phyloP scores from a whole-genome alignment of 1,140 invertebrate species.

The Bombus cullumanus region DNA sequence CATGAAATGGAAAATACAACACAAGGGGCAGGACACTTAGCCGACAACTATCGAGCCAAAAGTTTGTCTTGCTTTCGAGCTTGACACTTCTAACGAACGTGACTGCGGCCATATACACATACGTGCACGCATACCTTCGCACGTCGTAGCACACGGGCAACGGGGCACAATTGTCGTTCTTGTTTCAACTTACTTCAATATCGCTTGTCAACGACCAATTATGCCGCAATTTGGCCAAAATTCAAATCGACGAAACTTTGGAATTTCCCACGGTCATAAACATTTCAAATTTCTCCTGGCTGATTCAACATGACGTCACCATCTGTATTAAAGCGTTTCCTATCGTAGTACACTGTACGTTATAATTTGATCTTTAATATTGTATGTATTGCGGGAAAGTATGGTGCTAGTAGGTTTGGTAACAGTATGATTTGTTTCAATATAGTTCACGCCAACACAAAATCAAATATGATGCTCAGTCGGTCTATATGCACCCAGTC shows the following conservation, averaged over 20 bases:
- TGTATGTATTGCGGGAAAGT: too few relatives aligned
- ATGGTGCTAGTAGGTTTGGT: too few relatives aligned
- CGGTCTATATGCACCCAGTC: too few relatives aligned
- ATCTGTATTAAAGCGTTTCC: not conserved
- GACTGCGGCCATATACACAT: not conserved
- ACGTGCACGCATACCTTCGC: not conserved
- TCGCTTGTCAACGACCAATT: not conserved
- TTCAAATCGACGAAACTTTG: not conserved
- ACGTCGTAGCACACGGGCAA: not conserved
- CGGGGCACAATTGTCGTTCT: slow-evolving; percentile 14
- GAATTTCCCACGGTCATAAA: not conserved
- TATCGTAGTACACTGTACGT: not conserved
- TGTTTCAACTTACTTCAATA: not conserved
- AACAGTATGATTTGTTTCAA: too few relatives aligned
- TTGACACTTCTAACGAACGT: slow-evolving; percentile 13
- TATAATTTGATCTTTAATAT: not conserved
- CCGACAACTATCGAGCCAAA: slow-evolving; percentile 8
- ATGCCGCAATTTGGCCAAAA: slow-evolving; percentile 3
- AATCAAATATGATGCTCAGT: too few relatives aligned
- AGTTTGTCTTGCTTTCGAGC: slow-evolving; percentile 32
- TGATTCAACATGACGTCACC: not conserved
- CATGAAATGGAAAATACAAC: slow-evolving; percentile 16
- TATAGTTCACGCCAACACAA: too few relatives aligned
- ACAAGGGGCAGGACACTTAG: slow-evolving; percentile 9
- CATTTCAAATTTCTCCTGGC: not conserved